Conservation (phyloP, 2,888 invertebrate species). For the Agrochola lychnidis region DNA sequence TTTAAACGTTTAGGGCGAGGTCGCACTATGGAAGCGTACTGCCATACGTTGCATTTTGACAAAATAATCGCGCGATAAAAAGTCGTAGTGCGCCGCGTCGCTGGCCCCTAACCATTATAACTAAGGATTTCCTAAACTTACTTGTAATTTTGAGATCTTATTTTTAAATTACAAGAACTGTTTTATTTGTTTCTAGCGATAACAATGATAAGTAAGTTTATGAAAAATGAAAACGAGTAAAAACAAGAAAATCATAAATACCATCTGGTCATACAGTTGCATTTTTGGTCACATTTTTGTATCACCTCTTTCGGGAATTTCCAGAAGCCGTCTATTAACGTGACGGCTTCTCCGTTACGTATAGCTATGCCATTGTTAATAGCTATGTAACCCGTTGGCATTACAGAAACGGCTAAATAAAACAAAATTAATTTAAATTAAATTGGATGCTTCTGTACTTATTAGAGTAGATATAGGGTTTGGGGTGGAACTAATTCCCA, state of each 20-base stretch:
- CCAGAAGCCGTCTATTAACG: conserved; percentile 77
- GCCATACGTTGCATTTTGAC: background rate
- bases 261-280: conserved; percentile 80
- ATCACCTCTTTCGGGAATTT: conserved; percentile 72
- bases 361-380: conserved; percentile 76
- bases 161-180: too few species aligned
- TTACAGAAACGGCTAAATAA: conserved; percentile 72
- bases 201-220: background rate
- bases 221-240: background rate
- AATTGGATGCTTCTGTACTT: background rate
- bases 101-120: background rate
- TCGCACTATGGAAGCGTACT: too few species aligned
- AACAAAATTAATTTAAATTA: background rate
- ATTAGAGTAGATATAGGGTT: too few species aligned
- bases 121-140: background rate
- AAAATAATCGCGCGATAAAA: background rate
- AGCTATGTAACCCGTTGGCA: conserved; percentile 82
- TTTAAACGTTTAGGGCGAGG: background rate
- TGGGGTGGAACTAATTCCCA: background rate
- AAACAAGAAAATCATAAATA: conserved; percentile 2
- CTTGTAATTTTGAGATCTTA: background rate
- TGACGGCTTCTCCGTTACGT: conserved; percentile 67
- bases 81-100: background rate
- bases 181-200: background rate
- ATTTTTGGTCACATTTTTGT: conserved; percentile 75